Evolutionary conservation across 2,797 vertebrate species (phyloP), one percentile per base, ranked within the genome.

Genomic region (Pseudopleuronectes americanus): DNA sequence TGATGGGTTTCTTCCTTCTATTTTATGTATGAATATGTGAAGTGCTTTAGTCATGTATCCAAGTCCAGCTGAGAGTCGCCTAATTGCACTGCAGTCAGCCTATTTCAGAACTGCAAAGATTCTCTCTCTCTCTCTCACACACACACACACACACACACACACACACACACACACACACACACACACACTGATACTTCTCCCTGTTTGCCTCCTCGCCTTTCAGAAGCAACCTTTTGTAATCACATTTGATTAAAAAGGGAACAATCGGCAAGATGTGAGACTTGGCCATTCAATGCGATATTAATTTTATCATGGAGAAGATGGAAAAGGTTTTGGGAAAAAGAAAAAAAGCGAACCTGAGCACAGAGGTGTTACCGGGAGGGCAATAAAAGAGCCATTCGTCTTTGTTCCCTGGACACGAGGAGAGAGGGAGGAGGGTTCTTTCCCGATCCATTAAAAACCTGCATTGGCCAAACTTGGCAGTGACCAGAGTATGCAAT

Each of bases 321-420:
- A 75, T 74, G 74, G 78, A 73, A 83, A 77, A 71, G 76, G 76
- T 77, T 53, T 66, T 77, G 73, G 62, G 24, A 51, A 62, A 55
- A 58, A 47, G 23, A 67, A 64, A 81, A 79, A 79, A 77, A 45
- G 68, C 84, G 87, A 79, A 72, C 71, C 74, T 80, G 85, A 86
- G 80, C 74, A 57, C 63, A 77, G 84, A 90, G 84, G 89, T 91
- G 90, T 86, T 79, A 87, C 87, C 81, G 89, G 77, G 62, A 89
- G 86, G 66, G 84, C 87, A 92, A 92, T 93, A 89, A 94, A 93
- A 92, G 78, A 89, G 81, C 88, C 69, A 92, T 93, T 85, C 55
- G 57, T 93, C 93, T 93, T 91, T 93, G 92, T 93, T 92, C 90
- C 79, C 75, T 43, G 64, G 84, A 88, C 88, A 87, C 69, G 24